Evolutionary conservation across 2,888 invertebrate species (phyloP), one percentile per base, ranked within the genome.

Genomic region (Ophion ellenae): DNA sequence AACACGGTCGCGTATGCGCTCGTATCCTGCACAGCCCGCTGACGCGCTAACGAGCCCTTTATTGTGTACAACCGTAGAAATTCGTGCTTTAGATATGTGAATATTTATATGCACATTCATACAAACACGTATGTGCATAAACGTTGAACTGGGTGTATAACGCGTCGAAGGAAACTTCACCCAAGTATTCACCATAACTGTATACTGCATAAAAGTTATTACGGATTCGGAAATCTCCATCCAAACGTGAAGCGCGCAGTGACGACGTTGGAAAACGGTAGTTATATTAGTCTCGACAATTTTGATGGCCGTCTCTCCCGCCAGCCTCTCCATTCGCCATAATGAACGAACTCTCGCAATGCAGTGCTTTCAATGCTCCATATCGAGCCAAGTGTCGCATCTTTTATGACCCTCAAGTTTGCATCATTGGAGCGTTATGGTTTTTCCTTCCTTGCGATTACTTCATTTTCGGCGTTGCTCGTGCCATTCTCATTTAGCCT

Each of bases 31-130:
- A 24, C 59, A 77, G 36, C 66, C 53, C 67, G 81, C 71, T 73
- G 84, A 84, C 76, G 76, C 45, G 76, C 71, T 84, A 84, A 84
- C 77, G 77, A 84, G 74, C 59, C 53, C 67, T 84, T 77, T 47
- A 73, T 80, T 80, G 75, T 76, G 80, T 53, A 45, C 73, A 24
- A 40, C 47, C 57, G 53, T 14, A 45, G 28, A 53, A 47, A 47
- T 66, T 66, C 7, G 14, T 59, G 57, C 24, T 20, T 47, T 77
- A 67, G 28, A 59, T 28, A 45, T 69, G 2, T 40, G 20, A 67
- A 67, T 69, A 69, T 78, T 59, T 69, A 78, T 45, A 70, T 45
- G 69, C 57, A 17, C 57, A 45, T 28, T 4, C 45, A 1, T 61
- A 28, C 24, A 45, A 40, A 67, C n/a, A 1, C 63, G 47, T 47